Base-by-base conservation (phyloP, 2,888 invertebrate genomes). In the Lepetodrilus schrolli region DNA sequence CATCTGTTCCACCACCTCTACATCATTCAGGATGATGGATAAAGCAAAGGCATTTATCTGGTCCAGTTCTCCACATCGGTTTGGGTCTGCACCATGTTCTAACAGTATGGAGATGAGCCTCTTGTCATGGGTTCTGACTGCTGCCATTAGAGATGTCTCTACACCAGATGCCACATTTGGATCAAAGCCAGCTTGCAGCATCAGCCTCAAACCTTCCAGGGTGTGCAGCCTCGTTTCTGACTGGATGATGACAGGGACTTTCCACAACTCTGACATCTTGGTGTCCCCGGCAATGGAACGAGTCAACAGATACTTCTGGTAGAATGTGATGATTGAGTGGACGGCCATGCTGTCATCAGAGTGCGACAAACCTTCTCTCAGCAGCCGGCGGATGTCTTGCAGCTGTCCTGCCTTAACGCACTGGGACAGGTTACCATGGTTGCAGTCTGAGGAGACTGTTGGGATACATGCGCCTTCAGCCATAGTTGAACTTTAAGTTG, bases 51-150 rank as follows among this genome's bases (percentile, higher is more conserved):
- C 81, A 49, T 79, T 83, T 77, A 82, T 80, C 47, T 77, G 74
- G 49, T 73, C 77, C 21, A 49, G 21, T 7, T 76, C 72, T 17
- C 77, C 76, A 23, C 71, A 38, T 65, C 76, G 30, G 50, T 78
- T 82, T 30, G 79, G 73, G 50, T 82, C 81, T 5, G 83, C 81
- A 7, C 80, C 80, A 81, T 80, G 77, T 71, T 80, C 80, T n/a
- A 82, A 71, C 50, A 82, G 69, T 20, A 79, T 8, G 37, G 71
- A 74, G 7, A 82, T 66, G 8, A 82, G 21, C 7, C 73, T 72
- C 65, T 78, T 75, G 68, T 83, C 83, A 72, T 80, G 79, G 3
- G 80, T 80, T 17, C 78, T 72, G 2, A 83, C 71, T 1, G 80
- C 82, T 58, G 74, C 74, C 75, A 83, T 74, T 10, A 83, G 66